These are phyloP conservation scores for Platygyra sinensis DNA, from an alignment of 64 coral and sea anemone species.

Conservation along the genomic window DNA sequence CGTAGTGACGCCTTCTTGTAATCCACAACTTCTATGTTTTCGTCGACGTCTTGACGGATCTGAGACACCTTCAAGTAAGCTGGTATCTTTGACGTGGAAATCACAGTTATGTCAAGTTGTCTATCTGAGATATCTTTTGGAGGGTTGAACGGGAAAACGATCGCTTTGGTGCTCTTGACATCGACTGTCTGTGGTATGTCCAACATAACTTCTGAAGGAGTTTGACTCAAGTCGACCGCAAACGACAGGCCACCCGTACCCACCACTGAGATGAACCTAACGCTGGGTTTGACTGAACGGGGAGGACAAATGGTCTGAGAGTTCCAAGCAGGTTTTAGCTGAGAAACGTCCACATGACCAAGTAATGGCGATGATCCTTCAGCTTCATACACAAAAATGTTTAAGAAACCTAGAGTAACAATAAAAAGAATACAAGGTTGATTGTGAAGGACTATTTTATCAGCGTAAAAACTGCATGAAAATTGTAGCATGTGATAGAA, in stretches of 20 bases:
- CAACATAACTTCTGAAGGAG: neutral
- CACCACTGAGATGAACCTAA: neutral
- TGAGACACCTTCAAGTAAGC: conserved; percentile 69
- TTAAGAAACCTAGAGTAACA: neutral
- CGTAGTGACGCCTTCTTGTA: conserved; percentile 6
- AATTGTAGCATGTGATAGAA: too few relatives aligned
- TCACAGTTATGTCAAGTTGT: conserved; percentile 67
- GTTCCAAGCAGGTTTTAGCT: neutral
- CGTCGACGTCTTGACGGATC: conserved; percentile 19
- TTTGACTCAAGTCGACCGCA: neutral
- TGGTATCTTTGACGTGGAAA: neutral
- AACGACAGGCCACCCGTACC: neutral
- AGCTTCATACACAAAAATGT: neutral
- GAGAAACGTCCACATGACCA: conserved; percentile 1
- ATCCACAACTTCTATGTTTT: conserved; percentile 7
- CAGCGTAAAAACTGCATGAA: too few relatives aligned
- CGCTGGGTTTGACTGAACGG: neutral
- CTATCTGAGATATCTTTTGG: conserved; percentile 1
- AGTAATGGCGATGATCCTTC: neutral
- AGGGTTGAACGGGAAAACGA: conserved; percentile 44
- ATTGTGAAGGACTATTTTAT: neutral
- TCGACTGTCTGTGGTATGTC: neutral
- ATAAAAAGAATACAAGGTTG: neutral
- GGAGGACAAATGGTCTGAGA: neutral
- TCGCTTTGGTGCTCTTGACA: neutral